A percentile compares a stretch with the other conserved stretches of the same genome.
phyloP scores from a whole-genome alignment of 2,113 vertebrate species.

The Silurus asotus region DNA sequence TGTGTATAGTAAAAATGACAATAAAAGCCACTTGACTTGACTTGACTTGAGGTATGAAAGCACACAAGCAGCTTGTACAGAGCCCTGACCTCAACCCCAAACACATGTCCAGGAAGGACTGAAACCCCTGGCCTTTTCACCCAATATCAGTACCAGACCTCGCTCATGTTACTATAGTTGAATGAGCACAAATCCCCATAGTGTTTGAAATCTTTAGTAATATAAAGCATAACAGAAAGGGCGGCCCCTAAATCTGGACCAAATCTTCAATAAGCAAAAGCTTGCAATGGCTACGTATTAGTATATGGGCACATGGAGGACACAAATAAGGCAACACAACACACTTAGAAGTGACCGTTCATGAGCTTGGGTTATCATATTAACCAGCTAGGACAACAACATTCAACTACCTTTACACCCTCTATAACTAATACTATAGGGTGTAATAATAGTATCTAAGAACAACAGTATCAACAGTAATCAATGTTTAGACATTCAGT shows the following conservation, averaged over 20 bases:
- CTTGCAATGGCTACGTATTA: no score
- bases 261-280: no score
- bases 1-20: no score
- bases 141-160: background rate
- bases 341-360: background rate
- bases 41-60: background rate
- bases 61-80: background rate
- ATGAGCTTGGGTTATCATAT: background rate
- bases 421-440: background rate
- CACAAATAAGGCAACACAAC: background rate
- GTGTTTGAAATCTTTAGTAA: no score
- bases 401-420: no score
- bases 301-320: background rate
- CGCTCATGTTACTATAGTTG: background rate
- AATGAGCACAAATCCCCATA: background rate
- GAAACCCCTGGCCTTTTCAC: no score
- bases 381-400: background rate
- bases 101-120: no score
- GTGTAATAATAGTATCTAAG: no score
- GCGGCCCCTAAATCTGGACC: background rate
- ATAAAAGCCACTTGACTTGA: no score
- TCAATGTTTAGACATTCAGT: background rate
- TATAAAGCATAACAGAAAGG: background rate
- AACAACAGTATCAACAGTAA: background rate
- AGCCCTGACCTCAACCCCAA: background rate